phyloP scores from a whole-genome alignment of 2,888 invertebrate species.

The Sphaerophoria taeniata region DNA sequence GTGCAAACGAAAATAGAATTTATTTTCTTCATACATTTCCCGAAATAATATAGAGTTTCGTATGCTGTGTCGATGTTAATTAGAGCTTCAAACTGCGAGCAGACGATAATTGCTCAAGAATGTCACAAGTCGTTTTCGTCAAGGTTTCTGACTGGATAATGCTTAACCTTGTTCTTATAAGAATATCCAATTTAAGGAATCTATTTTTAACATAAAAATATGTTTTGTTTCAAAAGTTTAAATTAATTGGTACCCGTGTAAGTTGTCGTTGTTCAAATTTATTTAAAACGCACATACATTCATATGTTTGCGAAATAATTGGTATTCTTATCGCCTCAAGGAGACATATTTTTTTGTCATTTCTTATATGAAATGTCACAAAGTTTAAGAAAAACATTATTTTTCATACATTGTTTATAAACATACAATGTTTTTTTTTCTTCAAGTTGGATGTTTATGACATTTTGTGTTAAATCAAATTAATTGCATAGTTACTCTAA shows the following conservation, averaged over 20 bases:
- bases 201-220: neutral
- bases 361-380: neutral
- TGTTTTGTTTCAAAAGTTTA: constrained; percentile 24
- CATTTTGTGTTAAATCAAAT: too few relatives aligned
- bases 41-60: constrained; percentile 48
- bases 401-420: too few relatives aligned
- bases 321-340: constrained; percentile 21
- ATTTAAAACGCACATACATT: constrained; percentile 29
- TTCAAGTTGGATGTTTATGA: too few relatives aligned
- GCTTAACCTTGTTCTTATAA: neutral
- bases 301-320: constrained; percentile 51
- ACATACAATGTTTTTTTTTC: too few relatives aligned
- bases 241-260: constrained; percentile 65
- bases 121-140: neutral
- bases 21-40: constrained; percentile 48
- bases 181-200: neutral
- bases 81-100: constrained; percentile 49
- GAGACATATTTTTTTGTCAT: neutral
- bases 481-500: too few relatives aligned
- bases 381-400: neutral
- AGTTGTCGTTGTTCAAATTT: constrained; percentile 42
- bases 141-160: constrained; percentile 2
- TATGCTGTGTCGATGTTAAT: constrained; percentile 58
- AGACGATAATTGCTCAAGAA: constrained; percentile 14
- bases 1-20: constrained; percentile 51